A percentile compares a stretch with the other conserved stretches of the same genome.
Conservation (phyloP, 2,113 vertebrate genomes). For the Petromus typicus region DNA sequence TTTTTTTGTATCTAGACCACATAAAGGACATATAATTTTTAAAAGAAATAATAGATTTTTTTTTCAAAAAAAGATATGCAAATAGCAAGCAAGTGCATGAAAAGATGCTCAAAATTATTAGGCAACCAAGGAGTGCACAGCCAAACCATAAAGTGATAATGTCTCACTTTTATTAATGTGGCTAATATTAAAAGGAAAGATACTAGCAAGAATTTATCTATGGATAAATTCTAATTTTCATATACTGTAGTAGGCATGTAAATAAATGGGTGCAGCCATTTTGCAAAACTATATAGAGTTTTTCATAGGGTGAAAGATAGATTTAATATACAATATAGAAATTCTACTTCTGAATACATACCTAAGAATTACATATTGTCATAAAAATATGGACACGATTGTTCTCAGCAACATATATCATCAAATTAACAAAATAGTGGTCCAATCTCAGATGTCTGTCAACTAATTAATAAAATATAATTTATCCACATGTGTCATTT, state of each 20-base stretch:
- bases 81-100: not conserved
- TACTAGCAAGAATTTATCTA: not conserved
- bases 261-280: not conserved
- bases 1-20: not conserved
- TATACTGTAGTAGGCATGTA: not conserved
- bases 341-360: not conserved
- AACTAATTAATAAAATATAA: not conserved
- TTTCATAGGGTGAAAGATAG: not conserved
- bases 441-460: not conserved
- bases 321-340: not conserved
- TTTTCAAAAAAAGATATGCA: not conserved
- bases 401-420: not conserved
- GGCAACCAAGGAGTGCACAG: not conserved
- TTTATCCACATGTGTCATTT: not conserved
- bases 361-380: not conserved
- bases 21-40: not conserved
- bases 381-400: not conserved
- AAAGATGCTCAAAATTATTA: not conserved
- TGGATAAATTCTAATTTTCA: not conserved
- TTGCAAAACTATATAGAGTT: not conserved
- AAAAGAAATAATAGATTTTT: not conserved
- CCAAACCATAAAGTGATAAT: not conserved
- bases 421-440: not conserved
- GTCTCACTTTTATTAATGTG: not conserved
- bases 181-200: not conserved